A percentile compares a stretch with the other conserved stretches of the same genome.
Conservation (phyloP, 2,797 vertebrate species). For the Ptychobarbus kaznakovi region DNA sequence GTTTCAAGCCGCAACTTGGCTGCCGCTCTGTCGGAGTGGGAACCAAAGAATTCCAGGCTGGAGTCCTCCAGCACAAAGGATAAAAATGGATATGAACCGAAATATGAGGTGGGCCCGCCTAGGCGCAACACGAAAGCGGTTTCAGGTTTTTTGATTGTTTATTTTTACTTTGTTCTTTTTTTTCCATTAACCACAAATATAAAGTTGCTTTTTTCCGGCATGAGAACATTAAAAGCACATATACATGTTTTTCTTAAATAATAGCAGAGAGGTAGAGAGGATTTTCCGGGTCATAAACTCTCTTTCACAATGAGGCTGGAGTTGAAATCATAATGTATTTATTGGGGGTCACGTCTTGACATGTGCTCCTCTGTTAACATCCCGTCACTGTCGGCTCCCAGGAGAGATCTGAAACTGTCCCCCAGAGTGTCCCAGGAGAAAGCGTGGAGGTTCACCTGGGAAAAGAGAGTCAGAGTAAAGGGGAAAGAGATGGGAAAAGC, state of each 20-base stretch:
- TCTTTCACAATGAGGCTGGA: conserved; percentile 82
- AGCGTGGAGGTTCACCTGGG: conserved; percentile 81
- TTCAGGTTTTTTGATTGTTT: conserved; percentile 82
- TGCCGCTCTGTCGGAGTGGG: conserved; percentile 84
- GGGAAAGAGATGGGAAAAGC: neutral
- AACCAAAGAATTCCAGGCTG: conserved; percentile 82
- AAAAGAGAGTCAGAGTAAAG: conserved; percentile 13
- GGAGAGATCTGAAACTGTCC: conserved; percentile 84
- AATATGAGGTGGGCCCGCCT: conserved; percentile 90
- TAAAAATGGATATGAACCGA: conserved; percentile 70
- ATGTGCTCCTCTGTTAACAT: conserved; percentile 26
- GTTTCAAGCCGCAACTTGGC: conserved; percentile 89
- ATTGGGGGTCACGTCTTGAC: conserved; percentile 2
- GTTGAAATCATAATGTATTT: conserved; percentile 17
- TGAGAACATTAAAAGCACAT: conserved; percentile 21
- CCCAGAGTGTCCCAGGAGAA: conserved; percentile 89
- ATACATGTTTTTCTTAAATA: conserved; percentile 51
- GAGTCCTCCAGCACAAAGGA: conserved; percentile 83
- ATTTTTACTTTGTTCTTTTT: conserved; percentile 71
- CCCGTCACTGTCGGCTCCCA: conserved; percentile 74
- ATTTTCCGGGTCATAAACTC: conserved; percentile 63
- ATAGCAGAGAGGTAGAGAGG: neutral
- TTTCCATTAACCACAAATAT: conserved; percentile 62
- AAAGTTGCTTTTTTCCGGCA: conserved; percentile 50
- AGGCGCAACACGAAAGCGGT: conserved; percentile 92